phyloP scores from a whole-genome alignment of 2,113 vertebrate species.

The Tylochromis polylepis region DNA sequence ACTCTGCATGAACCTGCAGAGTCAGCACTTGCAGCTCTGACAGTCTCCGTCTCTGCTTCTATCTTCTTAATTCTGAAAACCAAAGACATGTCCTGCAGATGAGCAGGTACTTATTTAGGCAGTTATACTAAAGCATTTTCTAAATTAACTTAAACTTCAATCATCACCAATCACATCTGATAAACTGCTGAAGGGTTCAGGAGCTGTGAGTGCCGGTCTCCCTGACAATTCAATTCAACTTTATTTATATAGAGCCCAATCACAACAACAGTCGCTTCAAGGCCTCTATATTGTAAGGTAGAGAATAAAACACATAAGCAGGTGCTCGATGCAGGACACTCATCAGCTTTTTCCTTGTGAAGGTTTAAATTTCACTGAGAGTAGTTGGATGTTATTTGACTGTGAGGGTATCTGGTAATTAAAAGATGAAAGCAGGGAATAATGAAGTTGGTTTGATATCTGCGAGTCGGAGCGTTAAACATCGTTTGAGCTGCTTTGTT shows the following conservation, averaged over 20 bases:
- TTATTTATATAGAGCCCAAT: neutral
- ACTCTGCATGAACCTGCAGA: neutral
- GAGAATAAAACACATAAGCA: neutral
- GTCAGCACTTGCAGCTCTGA: neutral
- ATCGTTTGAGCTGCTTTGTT: neutral
- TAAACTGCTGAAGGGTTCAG: neutral
- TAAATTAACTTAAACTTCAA: neutral
- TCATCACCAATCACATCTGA: neutral
- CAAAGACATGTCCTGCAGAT: neutral
- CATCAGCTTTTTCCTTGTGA: neutral
- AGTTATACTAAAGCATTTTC: neutral
- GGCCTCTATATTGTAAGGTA: neutral
- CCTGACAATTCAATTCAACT: neutral
- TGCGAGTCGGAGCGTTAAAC: accelerated
- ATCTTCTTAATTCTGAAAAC: neutral
- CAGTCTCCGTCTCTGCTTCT: neutral
- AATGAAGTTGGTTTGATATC: neutral
- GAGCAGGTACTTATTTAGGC: neutral
- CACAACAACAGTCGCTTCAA: neutral
- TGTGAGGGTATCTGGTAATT: neutral
- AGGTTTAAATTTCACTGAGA: neutral
- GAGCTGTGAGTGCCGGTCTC: neutral
- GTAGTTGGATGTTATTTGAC: neutral
- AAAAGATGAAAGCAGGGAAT: neutral
- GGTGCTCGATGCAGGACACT: neutral